phyloP scores from a whole-genome alignment of 2,888 invertebrate species.

The Xanthia togata region DNA sequence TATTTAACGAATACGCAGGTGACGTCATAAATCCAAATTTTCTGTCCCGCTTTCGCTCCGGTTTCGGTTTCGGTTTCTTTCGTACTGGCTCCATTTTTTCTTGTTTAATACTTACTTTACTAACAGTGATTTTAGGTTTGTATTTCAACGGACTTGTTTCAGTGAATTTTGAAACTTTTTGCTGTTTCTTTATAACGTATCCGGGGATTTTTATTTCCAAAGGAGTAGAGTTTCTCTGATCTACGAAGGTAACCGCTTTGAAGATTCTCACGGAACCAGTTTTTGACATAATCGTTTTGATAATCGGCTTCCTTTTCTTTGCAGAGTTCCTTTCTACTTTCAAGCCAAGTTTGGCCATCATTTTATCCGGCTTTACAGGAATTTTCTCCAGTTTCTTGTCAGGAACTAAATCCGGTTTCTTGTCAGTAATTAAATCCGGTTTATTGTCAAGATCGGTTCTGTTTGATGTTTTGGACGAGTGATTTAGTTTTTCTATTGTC shows the following conservation, averaged over 20 bases:
- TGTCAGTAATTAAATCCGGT: background rate
- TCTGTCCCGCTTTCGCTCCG: constrained; percentile 21
- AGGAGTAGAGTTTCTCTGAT: constrained; percentile 64
- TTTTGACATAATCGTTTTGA: constrained; percentile 73
- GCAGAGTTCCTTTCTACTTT: constrained; percentile 28
- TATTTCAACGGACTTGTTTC: constrained; percentile 41
- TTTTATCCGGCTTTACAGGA: constrained; percentile 11
- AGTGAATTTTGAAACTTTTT: constrained; percentile 52
- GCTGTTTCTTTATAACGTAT: constrained; percentile 41
- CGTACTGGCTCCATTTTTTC: constrained; percentile 34
- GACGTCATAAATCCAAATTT: constrained; percentile 33
- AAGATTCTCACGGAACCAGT: constrained; percentile 68
- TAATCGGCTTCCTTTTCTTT: constrained; percentile 67
- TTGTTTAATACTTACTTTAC: constrained; percentile 13
- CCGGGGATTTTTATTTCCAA: constrained; percentile 76
- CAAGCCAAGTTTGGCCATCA: background rate
- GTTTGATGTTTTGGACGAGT: constrained; percentile 3
- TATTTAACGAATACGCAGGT: constrained; percentile 12
- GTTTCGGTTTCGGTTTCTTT: constrained; percentile 38
- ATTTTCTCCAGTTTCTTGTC: constrained; percentile 19
- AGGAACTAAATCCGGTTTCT: background rate
- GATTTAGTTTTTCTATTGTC: constrained; percentile 27
- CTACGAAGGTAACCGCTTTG: constrained; percentile 80
- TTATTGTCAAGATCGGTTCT: constrained; percentile 4
- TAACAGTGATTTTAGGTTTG: constrained; percentile 40